A percentile compares a stretch with the other conserved stretches of the same genome.
Evolutionary conservation across 1,140 invertebrate species (phyloP).

Genomic region (Drosophila erecta): DNA sequence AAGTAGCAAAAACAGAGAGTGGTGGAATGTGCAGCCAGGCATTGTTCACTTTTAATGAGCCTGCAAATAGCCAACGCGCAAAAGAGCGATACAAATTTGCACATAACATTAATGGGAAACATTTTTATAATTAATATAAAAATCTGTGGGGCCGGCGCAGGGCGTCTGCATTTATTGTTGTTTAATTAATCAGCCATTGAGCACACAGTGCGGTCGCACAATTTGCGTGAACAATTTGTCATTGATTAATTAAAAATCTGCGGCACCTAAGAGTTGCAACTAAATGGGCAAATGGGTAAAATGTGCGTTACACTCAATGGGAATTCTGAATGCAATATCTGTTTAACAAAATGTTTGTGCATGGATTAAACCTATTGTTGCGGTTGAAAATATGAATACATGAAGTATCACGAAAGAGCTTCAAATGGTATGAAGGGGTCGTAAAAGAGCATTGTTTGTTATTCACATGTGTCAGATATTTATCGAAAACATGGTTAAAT

Average conservation of each 20-base stretch:
- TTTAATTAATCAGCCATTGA: constrained; percentile 68
- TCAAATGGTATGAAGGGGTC: constrained; percentile 8
- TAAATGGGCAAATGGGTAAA: constrained; percentile 15
- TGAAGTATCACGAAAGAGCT: not conserved
- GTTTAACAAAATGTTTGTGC: constrained; percentile 35
- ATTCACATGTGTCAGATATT: constrained; percentile 21
- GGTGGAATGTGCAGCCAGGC: constrained; percentile 5
- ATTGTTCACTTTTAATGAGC: constrained; percentile 56
- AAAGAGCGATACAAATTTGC: constrained; percentile 32
- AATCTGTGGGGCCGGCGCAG: constrained; percentile 44
- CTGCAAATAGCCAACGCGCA: constrained; percentile 43
- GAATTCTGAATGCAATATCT: constrained; percentile 24
- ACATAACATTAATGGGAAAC: constrained; percentile 53
- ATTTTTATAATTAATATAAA: constrained; percentile 72
- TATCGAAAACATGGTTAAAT: constrained; percentile 7
- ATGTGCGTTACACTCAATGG: constrained; percentile 20
- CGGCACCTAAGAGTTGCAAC: constrained; percentile 22
- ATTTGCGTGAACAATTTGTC: constrained; percentile 40
- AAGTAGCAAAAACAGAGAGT: not conserved
- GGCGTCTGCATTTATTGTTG: constrained; percentile 58
- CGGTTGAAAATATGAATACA: constrained; percentile 7
- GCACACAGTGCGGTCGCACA: constrained; percentile 11
- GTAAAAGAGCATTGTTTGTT: constrained; percentile 20
- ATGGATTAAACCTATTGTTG: constrained; percentile 31
- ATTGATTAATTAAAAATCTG: constrained; percentile 73